Percentiles rank a stretch among this genome's conserved stretches.
Evolutionary conservation across 2,797 vertebrate species (phyloP).

Genomic region (Cuniculus paca): DNA sequence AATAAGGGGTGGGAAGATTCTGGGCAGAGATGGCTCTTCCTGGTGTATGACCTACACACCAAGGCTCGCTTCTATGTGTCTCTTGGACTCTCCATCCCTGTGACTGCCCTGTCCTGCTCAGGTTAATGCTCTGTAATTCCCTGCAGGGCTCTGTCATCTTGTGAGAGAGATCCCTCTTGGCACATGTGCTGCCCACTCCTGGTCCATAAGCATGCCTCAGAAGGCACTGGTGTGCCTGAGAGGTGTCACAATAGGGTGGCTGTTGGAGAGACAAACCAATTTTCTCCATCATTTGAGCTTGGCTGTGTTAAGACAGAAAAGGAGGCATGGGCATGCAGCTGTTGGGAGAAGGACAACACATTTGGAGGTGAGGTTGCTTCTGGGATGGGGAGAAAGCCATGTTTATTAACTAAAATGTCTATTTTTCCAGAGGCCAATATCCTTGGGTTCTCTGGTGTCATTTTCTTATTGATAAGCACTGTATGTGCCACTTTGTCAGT

Average conservation of each 20-base stretch:
- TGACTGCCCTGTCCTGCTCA: neutral
- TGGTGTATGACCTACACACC: neutral
- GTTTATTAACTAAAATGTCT: neutral
- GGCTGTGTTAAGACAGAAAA: neutral
- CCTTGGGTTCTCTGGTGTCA: neutral
- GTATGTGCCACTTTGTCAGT: neutral
- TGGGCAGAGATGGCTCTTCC: neutral
- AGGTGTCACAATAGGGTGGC: neutral
- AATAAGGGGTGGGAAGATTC: neutral
- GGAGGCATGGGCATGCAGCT: neutral
- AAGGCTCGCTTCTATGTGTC: neutral
- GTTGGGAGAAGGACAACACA: conserved; percentile 27
- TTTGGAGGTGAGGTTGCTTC: neutral
- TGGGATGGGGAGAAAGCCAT: neutral
- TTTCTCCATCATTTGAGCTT: conserved; percentile 3
- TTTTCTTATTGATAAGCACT: neutral
- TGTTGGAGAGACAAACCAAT: neutral
- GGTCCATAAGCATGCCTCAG: fast-evolving
- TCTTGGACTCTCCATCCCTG: neutral
- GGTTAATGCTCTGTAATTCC: neutral
- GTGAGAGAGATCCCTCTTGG: too few relatives aligned
- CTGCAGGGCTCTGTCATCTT: neutral
- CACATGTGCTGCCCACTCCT: neutral
- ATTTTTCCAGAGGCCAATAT: neutral
- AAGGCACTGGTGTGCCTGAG: neutral